Conservation (phyloP, 1,140 invertebrate species). For the Cydia splendana region DNA sequence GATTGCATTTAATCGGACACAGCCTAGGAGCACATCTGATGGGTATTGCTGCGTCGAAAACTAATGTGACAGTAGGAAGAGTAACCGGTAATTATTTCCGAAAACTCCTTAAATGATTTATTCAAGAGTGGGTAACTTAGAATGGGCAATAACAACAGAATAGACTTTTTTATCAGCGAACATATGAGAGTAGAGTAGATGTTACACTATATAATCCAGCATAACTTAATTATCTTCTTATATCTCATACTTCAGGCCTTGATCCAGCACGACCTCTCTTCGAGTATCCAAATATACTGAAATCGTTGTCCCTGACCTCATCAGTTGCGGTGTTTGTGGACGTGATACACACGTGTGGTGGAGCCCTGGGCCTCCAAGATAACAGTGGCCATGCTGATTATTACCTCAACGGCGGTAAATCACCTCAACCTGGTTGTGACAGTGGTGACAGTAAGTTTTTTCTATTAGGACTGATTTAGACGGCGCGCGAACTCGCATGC, state of each 20-base stretch:
- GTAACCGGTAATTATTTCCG: constrained; percentile 74
- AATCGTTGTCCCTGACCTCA: constrained; percentile 69
- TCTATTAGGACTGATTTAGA: not conserved
- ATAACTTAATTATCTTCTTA: not conserved
- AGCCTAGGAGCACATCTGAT: constrained; percentile 92
- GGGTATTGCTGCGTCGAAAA: constrained; percentile 85
- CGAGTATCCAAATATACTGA: constrained; percentile 47
- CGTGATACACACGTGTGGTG: constrained; percentile 79
- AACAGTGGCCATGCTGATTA: constrained; percentile 78
- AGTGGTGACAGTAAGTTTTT: constrained; percentile 61
- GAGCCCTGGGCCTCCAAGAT: constrained; percentile 66
- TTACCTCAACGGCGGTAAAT: constrained; percentile 75
- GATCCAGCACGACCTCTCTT: constrained; percentile 81
- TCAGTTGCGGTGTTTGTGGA: constrained; percentile 80
- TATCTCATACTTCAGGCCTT: constrained; percentile 61
- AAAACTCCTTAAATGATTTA: not conserved
- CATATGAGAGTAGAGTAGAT: too few relatives aligned
- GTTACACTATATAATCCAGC: too few relatives aligned
- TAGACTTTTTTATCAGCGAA: too few relatives aligned
- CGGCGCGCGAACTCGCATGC: too few relatives aligned
- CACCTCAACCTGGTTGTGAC: constrained; percentile 75
- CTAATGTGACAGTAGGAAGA: constrained; percentile 78
- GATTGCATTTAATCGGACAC: constrained; percentile 86
- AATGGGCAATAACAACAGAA: too few relatives aligned
- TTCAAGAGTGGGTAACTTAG: too few relatives aligned